Percentiles rank a stretch among this genome's conserved stretches.
Evolutionary conservation across 2,888 invertebrate genomes (phyloP).

Genomic region (Slavum lentiscoides): DNA sequence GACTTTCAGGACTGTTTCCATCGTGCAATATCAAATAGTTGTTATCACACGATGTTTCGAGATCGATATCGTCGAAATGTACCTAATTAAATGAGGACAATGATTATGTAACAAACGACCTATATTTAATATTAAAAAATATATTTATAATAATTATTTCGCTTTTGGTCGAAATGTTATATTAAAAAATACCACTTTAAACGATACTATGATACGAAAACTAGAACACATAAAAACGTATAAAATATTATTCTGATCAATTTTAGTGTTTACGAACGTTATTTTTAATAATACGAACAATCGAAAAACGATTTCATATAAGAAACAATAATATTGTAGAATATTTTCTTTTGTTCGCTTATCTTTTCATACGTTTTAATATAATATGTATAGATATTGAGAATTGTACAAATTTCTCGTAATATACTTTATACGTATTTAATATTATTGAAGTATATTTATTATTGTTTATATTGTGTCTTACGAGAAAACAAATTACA

Average conservation of each 20-base stretch:
- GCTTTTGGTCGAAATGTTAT: too few species aligned
- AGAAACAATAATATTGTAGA: background rate
- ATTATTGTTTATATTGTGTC: background rate
- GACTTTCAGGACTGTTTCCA: constrained; percentile 67
- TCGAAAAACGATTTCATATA: too few species aligned
- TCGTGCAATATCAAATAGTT: constrained; percentile 59
- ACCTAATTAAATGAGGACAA: background rate
- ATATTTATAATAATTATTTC: too few species aligned
- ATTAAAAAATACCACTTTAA: too few species aligned
- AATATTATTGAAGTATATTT: background rate
- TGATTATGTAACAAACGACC: background rate
- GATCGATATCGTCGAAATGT: constrained; percentile 35
- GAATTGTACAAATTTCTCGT: background rate
- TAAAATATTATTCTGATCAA: too few species aligned
- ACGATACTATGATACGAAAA: too few species aligned
- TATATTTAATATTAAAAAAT: too few species aligned
- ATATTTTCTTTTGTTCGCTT: background rate
- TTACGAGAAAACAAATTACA: background rate
- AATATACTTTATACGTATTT: background rate
- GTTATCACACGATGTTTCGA: constrained; percentile 21
- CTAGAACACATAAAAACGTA: too few species aligned
- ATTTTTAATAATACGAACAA: too few species aligned
- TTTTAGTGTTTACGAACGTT: too few species aligned
- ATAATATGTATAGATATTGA: background rate
- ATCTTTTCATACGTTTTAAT: background rate